phyloP scores from a whole-genome alignment of 1,140 invertebrate genomes.

The Holcopasites calliopsidis region DNA sequence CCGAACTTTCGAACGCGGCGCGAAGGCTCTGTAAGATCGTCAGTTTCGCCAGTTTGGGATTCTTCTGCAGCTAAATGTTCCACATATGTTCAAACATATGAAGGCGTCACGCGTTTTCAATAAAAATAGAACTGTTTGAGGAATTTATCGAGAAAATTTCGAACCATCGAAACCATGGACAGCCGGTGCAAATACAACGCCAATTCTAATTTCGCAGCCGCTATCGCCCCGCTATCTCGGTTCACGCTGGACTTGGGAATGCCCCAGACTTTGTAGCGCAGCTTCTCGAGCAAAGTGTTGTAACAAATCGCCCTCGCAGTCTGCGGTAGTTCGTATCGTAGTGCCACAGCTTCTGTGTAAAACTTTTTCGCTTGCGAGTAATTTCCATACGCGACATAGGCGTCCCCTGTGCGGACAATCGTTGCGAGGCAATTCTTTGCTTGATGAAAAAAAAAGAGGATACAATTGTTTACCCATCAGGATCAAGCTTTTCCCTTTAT shows the following conservation, averaged over 20 bases:
- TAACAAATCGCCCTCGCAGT: conserved; percentile 1
- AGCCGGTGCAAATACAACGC: conserved; percentile 33
- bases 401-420: conserved; percentile 59
- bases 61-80: neutral
- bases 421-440: neutral
- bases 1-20: conserved; percentile 26
- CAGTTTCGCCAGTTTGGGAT: conserved; percentile 32
- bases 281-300: neutral
- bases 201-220: neutral
- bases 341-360: conserved; percentile 43
- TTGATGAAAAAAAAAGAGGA: too few relatives aligned
- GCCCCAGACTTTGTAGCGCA: conserved; percentile 9
- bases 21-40: conserved; percentile 45
- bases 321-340: neutral
- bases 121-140: neutral
- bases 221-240: neutral
- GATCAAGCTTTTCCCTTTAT: conserved; percentile 41
- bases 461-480: conserved; percentile 49
- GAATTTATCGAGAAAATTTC: neutral
- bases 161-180: conserved; percentile 35
- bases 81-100: neutral
- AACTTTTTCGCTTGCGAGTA: conserved; percentile 52
- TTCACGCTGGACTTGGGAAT: neutral
- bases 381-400: conserved; percentile 50
- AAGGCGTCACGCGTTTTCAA: too few relatives aligned